Evolutionary conservation across 2,113 vertebrate genomes (phyloP).

Genomic region (Mystacornis crossleyi): DNA sequence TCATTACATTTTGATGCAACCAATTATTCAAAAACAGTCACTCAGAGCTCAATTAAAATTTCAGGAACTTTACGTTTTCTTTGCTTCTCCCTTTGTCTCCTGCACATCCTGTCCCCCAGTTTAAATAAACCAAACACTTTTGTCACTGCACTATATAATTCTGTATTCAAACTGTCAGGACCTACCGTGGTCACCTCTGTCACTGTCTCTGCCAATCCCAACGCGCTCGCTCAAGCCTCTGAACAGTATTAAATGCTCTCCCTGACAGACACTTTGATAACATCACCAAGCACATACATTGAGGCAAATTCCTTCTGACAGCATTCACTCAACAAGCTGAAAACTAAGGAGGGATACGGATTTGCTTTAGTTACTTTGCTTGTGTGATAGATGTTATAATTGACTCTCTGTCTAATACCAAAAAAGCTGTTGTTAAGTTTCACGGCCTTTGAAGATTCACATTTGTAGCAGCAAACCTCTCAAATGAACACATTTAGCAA

Average conservation of each 20-base stretch:
- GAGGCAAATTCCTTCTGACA: conserved; percentile 60
- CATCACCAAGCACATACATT: conserved; percentile 6
- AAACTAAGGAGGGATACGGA: not conserved
- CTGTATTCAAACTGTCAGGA: not conserved
- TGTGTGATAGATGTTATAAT: not conserved
- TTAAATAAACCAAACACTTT: not conserved
- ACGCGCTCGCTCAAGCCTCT: not conserved
- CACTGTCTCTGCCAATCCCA: conserved; percentile 12
- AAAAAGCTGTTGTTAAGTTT: conserved; percentile 13
- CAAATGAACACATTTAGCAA: conserved; percentile 39
- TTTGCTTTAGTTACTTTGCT: not conserved
- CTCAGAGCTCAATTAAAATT: conserved; percentile 65
- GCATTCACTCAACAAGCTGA: conserved; percentile 36
- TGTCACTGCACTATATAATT: not conserved
- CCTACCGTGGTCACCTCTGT: not conserved
- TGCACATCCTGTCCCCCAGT: not conserved
- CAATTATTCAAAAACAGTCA: conserved; percentile 64
- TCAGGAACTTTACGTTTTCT: conserved; percentile 41
- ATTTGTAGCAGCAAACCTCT: conserved; percentile 47
- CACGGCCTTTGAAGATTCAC: conserved; percentile 33
- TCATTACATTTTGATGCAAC: conserved; percentile 56
- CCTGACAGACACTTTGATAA: conserved; percentile 52
- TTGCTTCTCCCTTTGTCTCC: not conserved
- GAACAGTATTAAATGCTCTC: not conserved
- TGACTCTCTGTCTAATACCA: conserved; percentile 25